A percentile compares a stretch with the other conserved stretches of the same genome.
phyloP scores from a whole-genome alignment of 2,797 vertebrate species.

The Sternarchorhynchus goeldii region DNA sequence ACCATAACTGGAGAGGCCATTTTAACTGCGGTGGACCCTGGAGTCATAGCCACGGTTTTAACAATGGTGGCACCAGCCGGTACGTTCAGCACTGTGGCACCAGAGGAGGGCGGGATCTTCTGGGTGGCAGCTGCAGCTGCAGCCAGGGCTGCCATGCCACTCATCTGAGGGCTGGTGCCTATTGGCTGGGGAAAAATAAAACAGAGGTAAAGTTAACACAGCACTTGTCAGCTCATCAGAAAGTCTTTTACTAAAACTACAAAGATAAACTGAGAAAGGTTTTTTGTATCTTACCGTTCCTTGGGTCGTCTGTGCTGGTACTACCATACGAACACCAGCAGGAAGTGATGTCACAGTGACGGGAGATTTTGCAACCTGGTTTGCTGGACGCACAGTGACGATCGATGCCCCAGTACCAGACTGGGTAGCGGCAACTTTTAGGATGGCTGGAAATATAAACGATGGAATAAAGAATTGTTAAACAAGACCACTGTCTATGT shows the following conservation, averaged over 20 bases:
- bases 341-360: constrained; percentile 89
- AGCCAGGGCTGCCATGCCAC: constrained; percentile 91
- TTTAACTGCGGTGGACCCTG: constrained; percentile 85
- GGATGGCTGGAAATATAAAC: constrained; percentile 72
- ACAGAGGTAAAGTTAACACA: constrained; percentile 3
- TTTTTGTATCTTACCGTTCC: constrained; percentile 71
- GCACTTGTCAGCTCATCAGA: background rate
- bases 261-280: background rate
- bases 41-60: constrained; percentile 84
- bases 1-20: constrained; percentile 92
- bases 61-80: constrained; percentile 89
- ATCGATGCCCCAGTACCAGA: constrained; percentile 82
- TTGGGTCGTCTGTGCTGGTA: constrained; percentile 85
- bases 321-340: constrained; percentile 89
- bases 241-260: background rate
- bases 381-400: constrained; percentile 86
- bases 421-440: constrained; percentile 88
- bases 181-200: constrained; percentile 76
- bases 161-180: constrained; percentile 92
- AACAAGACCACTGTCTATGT: background rate
- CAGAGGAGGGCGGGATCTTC: constrained; percentile 90
- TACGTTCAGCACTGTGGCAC: constrained; percentile 84
- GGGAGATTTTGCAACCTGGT: constrained; percentile 84
- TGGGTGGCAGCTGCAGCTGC: constrained; percentile 93
- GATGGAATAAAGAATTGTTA: background rate